Evolutionary conservation across 2,797 vertebrate genomes (phyloP).

Genomic region (Lophius americanus): DNA sequence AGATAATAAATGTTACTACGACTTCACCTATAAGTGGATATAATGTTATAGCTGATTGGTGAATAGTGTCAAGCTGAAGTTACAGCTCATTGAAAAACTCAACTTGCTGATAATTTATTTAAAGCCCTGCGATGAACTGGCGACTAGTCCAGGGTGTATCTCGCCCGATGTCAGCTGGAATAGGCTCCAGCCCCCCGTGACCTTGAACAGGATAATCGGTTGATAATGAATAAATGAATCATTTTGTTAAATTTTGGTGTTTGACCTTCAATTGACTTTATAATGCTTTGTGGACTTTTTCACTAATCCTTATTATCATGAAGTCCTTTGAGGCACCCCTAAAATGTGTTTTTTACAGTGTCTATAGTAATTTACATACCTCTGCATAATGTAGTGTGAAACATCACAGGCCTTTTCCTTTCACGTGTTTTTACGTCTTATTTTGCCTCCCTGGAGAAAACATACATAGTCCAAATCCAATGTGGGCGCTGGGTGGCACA

Average conservation of each 20-base stretch:
- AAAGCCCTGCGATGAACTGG: background rate
- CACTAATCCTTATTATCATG: conserved; percentile 29
- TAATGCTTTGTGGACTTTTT: conserved; percentile 10
- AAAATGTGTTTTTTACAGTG: conserved; percentile 18
- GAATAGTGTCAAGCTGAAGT: background rate
- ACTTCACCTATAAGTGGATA: too few relatives aligned
- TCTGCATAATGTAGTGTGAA: conserved; percentile 37
- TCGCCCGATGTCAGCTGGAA: too few relatives aligned
- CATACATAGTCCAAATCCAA: conserved; percentile 52
- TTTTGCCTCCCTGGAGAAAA: conserved; percentile 58
- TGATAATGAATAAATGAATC: background rate
- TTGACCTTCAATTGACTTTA: conserved; percentile 57
- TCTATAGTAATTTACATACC: conserved; percentile 26
- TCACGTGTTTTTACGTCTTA: conserved; percentile 46
- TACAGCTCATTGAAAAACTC: conserved; percentile 14
- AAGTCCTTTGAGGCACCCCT: conserved; percentile 12
- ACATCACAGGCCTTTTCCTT: conserved; percentile 32
- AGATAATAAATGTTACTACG: too few relatives aligned
- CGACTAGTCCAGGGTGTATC: too few relatives aligned
- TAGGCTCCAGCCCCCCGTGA: too few relatives aligned
- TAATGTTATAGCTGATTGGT: too few relatives aligned
- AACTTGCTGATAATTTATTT: conserved; percentile 28
- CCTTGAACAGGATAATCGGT: too few relatives aligned
- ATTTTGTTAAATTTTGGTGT: conserved; percentile 43
- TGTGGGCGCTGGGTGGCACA: conserved; percentile 61